Conservation (phyloP, 2,113 vertebrate genomes). For the Brienomyrus longianalis region DNA sequence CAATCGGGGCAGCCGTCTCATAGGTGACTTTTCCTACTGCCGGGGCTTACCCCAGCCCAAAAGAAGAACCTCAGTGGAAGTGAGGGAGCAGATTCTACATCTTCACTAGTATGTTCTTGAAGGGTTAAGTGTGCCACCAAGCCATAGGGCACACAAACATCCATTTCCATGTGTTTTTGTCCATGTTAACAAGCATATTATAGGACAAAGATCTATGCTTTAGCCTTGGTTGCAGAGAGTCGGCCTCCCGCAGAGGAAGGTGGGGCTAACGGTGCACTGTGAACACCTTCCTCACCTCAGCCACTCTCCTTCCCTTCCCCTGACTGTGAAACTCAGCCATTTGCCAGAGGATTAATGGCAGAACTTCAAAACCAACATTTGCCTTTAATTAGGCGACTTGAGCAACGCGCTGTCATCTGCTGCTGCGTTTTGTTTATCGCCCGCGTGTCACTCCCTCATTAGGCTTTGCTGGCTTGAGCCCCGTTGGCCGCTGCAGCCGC, state of each 20-base stretch:
- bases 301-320: neutral
- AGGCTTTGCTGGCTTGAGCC: constrained; percentile 35
- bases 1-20: constrained; percentile 25
- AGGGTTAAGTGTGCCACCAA: neutral
- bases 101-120: neutral
- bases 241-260: neutral
- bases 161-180: neutral
- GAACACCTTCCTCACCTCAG: neutral
- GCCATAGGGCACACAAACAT: neutral
- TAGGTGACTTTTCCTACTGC: constrained; percentile 20
- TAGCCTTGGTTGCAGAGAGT: neutral
- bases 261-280: neutral
- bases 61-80: neutral
- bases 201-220: neutral
- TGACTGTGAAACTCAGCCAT: neutral
- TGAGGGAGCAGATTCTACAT: neutral
- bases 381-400: constrained; percentile 24
- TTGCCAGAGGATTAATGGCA: neutral
- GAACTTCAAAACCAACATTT: constrained; percentile 24
- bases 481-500: constrained; percentile 1
- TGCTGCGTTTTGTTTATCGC: constrained; percentile 35
- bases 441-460: constrained; percentile 33
- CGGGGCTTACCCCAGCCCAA: neutral
- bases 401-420: constrained; percentile 23
- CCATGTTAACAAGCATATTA: neutral